Evolutionary conservation across 1,140 invertebrate genomes (phyloP).

Genomic region (Cyclargus thomasi): DNA sequence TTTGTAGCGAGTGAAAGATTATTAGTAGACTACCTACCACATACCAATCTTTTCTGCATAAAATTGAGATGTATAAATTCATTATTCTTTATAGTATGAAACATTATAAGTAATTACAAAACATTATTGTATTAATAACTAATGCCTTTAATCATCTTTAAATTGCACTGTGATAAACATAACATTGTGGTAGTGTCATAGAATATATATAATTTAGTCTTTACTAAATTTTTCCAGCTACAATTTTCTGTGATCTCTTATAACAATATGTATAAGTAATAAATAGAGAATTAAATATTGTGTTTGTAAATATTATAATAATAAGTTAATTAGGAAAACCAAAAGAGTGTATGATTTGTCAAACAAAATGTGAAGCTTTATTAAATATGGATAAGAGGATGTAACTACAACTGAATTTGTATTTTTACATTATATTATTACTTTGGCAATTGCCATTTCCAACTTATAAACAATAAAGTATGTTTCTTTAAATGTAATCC

Average conservation of each 20-base stretch:
- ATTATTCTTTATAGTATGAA: constrained; percentile 16
- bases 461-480: constrained; percentile 62
- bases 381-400: constrained; percentile 62
- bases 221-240: constrained; percentile 75
- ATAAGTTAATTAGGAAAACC: constrained; percentile 56
- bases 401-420: constrained; percentile 67
- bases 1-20: constrained; percentile 60
- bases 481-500: constrained; percentile 4
- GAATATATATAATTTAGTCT: constrained; percentile 51
- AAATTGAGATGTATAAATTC: background rate
- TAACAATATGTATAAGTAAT: constrained; percentile 71
- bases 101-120: constrained; percentile 13
- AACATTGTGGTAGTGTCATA: constrained; percentile 68
- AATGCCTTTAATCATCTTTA: constrained; percentile 62
- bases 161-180: constrained; percentile 71
- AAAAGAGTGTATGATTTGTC: constrained; percentile 73
- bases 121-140: constrained; percentile 29
- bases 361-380: constrained; percentile 75
- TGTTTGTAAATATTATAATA: constrained; percentile 61
- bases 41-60: constrained; percentile 26
- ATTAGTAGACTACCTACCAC: constrained; percentile 43
- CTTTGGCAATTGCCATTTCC: constrained; percentile 56
- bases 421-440: constrained; percentile 73
- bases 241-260: constrained; percentile 77
- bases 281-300: constrained; percentile 61